Conservation (phyloP, 2,113 vertebrate species). For the Anarrhichthys ocellatus region DNA sequence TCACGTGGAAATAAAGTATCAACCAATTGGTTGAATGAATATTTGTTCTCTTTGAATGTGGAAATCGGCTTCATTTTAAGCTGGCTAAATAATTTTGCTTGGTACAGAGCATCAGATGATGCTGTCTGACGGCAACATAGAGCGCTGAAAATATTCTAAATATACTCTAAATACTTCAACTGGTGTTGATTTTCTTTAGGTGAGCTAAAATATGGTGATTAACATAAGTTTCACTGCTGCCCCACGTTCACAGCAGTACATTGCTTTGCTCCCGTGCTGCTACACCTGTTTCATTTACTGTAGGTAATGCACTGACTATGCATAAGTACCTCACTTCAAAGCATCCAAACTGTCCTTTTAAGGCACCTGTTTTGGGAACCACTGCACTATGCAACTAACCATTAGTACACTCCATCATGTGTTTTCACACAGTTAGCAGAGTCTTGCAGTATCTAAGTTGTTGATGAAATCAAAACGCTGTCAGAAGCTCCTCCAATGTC, state of each 20-base stretch:
- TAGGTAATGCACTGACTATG: not conserved
- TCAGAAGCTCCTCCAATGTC: slow-evolving; percentile 16
- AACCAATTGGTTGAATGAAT: not conserved
- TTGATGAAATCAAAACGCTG: slow-evolving; percentile 1
- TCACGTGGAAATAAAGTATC: not conserved
- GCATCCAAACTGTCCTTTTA: not conserved
- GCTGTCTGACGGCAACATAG: not conserved
- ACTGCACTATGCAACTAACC: not conserved
- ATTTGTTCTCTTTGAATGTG: not conserved
- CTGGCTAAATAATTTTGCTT: not conserved
- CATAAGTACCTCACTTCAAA: not conserved
- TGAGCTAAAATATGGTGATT: not conserved
- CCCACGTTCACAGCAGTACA: not conserved
- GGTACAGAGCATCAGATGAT: not conserved
- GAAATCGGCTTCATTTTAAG: not conserved
- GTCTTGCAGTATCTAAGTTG: not conserved
- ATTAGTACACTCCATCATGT: too few species aligned
- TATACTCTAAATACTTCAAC: not conserved
- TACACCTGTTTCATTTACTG: not conserved
- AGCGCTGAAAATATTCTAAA: not conserved
- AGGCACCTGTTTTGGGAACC: not conserved
- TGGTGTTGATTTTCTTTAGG: not conserved
- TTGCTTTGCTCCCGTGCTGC: not conserved
- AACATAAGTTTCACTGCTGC: not conserved
- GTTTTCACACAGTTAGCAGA: not conserved